Evolutionary conservation across 2,113 vertebrate species (phyloP).

Genomic region (Diphyllodes magnificus): DNA sequence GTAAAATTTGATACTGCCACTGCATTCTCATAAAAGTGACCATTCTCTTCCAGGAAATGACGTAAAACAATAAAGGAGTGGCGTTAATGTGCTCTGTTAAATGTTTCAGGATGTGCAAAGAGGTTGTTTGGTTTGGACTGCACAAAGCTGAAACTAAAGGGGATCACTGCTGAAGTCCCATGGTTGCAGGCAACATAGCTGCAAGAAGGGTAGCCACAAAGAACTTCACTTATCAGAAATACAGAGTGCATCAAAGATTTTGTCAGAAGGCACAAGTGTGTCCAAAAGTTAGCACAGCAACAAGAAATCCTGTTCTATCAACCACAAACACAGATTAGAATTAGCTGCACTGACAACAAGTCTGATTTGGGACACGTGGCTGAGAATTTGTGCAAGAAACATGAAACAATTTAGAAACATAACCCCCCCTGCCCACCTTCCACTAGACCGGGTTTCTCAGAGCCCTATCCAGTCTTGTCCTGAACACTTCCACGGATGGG

Average conservation of each 20-base stretch:
- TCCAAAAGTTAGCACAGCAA: background rate
- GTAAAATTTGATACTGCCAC: background rate
- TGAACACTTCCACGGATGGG: background rate
- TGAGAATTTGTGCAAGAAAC: background rate
- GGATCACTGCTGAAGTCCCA: background rate
- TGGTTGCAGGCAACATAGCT: background rate
- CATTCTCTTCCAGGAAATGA: background rate
- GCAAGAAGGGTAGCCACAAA: background rate
- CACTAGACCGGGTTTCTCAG: background rate
- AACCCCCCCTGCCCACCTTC: background rate
- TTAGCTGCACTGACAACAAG: background rate
- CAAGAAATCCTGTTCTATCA: background rate
- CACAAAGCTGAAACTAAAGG: background rate
- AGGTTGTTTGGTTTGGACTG: background rate
- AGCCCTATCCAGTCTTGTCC: background rate
- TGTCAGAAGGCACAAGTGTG: background rate
- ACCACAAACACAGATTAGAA: background rate
- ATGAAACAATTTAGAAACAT: background rate
- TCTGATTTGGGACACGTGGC: background rate
- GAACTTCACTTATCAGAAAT: background rate
- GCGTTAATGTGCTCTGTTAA: background rate
- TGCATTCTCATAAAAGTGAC: background rate
- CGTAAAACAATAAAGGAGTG: background rate
- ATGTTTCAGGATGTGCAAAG: background rate
- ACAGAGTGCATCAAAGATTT: background rate